phyloP scores from a whole-genome alignment of 2,888 invertebrate genomes.

The Boloria selene region DNA sequence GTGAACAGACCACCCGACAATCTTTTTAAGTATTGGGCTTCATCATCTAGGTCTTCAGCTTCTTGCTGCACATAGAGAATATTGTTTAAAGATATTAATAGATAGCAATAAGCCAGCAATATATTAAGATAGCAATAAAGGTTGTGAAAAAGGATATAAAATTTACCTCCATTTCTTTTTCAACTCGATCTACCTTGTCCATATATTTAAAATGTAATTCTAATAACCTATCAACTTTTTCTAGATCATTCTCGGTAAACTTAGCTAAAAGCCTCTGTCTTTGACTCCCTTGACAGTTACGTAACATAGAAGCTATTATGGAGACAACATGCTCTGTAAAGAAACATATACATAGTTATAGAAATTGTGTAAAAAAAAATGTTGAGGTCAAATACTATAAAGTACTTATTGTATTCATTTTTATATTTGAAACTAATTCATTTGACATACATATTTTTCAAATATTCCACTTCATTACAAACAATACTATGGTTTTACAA shows the following conservation, averaged over 20 bases:
- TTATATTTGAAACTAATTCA: too few relatives aligned
- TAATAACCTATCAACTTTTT: conserved; percentile 97
- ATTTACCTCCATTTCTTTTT: conserved; percentile 86
- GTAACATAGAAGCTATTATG: conserved; percentile 95
- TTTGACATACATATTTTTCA: too few relatives aligned
- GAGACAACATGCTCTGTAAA: conserved; percentile 93
- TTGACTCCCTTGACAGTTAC: conserved; percentile 95
- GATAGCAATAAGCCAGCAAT: too few relatives aligned
- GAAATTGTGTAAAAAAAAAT: too few relatives aligned
- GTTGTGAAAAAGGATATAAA: conserved; percentile 42
- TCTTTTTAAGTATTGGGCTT: conserved; percentile 93
- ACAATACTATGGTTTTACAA: too few relatives aligned
- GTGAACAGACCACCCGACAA: conserved; percentile 98
- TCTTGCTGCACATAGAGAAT: conserved; percentile 58
- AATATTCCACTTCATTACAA: too few relatives aligned
- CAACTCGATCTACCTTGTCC: conserved; percentile 93
- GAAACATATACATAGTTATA: not conserved
- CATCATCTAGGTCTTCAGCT: conserved; percentile 89
- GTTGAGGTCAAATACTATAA: too few relatives aligned
- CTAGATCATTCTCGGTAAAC: conserved; percentile 98
- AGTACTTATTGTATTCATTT: too few relatives aligned
- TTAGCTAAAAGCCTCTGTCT: conserved; percentile 95
- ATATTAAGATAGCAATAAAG: conserved; percentile 39
- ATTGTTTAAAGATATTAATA: not conserved
- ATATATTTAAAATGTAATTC: conserved; percentile 98